Evolutionary conservation across 2,888 invertebrate genomes (phyloP), one percentile per base, ranked within the genome.

Genomic region (Cactoblastis cactorum): DNA sequence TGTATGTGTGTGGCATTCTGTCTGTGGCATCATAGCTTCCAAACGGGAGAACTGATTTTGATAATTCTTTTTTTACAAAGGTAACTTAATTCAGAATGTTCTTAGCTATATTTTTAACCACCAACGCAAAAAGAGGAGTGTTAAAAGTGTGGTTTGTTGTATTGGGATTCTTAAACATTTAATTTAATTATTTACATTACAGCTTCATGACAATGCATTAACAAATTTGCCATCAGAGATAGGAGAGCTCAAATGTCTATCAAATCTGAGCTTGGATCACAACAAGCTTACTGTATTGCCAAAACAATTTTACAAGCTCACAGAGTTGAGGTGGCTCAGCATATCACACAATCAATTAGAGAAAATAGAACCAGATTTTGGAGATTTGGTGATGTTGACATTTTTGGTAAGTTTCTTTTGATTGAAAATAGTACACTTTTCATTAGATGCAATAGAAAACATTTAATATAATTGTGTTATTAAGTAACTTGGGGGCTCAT

Each of bases 181-280:
- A 4, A 4, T 28, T 28, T 4, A 28, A 28, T 9, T 9, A 45
- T 45, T 63, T 52, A 49, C 14, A 48, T 73, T 79, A 39, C 76
- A 97, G 96, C 88, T 97, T 45, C 96, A 97, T 82, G 95, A 96
- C 78, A 97, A 98, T 89, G 92, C 93, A 43, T 78, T 98, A 67
- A 90, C 90, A 58, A 83, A 81, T 46, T 77, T 97, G 56, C 97
- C 97, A 5, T 72, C 91, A 32, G 93, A 95, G 80, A 91, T 97
- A 66, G 94, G 94, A 38, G 90, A 90, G 54, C 85, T 97, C 63
- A 91, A 87, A 53, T 92, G 92, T 71, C 80, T 95, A 56, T 89
- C 91, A 55, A 93, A 92, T 67, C 70, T 95, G 34, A 94, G 94
- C 75, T 71, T 95, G 54, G 93, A 93, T 58, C 92, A 91, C 65